Percentiles rank a stretch among this genome's conserved stretches.
Conservation (phyloP, 1,140 invertebrate species). For the Philotrypesis tridentata region DNA sequence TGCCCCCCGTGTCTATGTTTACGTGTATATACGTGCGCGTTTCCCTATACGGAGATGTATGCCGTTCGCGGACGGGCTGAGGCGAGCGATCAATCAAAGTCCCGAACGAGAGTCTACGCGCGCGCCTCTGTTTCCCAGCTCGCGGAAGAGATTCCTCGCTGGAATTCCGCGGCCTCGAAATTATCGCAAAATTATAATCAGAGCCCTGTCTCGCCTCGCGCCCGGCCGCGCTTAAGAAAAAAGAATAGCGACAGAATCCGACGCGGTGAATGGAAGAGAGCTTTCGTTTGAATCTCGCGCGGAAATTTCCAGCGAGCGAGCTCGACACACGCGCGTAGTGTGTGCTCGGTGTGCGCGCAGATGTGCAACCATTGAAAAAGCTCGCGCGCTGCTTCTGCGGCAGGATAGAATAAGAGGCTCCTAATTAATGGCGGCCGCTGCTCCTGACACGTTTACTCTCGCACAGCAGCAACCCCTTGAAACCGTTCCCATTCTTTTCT, state of each 20-base stretch:
- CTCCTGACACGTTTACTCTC: constrained; percentile 62
- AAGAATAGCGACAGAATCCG: too few species aligned
- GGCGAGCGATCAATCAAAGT: constrained; percentile 20
- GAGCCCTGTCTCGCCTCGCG: too few species aligned
- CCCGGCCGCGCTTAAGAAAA: too few species aligned
- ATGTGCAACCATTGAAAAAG: neutral
- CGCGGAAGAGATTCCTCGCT: neutral
- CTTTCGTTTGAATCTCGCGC: neutral
- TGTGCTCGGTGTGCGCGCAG: too few species aligned
- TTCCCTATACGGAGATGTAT: neutral
- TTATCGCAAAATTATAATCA: too few species aligned
- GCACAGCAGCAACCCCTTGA: constrained; percentile 60
- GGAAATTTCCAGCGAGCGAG: too few species aligned
- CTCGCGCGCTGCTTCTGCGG: neutral
- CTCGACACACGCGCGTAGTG: too few species aligned
- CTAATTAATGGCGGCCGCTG: constrained; percentile 62
- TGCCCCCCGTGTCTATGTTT: too few species aligned
- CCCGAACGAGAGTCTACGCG: neutral
- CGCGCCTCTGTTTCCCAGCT: neutral
- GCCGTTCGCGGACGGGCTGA: neutral
- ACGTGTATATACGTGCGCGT: neutral
- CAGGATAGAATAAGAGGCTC: constrained; percentile 49
- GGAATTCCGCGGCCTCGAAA: neutral
- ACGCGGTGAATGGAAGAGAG: too few species aligned
- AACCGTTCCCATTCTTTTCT: constrained; percentile 30